These are phyloP conservation scores for Podocnemis expansa DNA, from an alignment of 2,113 vertebrate genomes.

Conservation along the genomic window DNA sequence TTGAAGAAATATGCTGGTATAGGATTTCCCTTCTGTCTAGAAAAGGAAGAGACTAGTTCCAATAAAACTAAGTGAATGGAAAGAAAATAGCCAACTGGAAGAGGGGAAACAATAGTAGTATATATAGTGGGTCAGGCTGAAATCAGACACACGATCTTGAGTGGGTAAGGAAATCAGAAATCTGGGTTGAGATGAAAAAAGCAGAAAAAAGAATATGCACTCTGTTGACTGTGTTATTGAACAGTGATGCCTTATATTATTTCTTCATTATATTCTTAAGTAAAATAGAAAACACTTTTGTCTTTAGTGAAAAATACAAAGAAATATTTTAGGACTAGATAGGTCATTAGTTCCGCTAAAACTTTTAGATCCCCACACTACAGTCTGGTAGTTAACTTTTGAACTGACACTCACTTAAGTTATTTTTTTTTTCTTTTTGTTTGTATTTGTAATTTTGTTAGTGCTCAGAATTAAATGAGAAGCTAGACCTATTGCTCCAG, in stretches of 20 bases:
- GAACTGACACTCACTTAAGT: background rate
- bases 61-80: background rate
- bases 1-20: background rate
- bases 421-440: background rate
- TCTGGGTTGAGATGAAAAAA: background rate
- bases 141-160: background rate
- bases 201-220: background rate
- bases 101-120: background rate
- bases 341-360: too few relatives aligned
- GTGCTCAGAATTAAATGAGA: constrained; percentile 94
- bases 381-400: background rate
- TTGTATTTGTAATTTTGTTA: constrained; percentile 41
- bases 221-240: background rate
- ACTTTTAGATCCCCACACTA: background rate
- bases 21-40: background rate
- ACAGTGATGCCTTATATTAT: background rate
- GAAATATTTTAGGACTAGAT: background rate
- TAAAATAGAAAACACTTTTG: background rate
- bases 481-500: constrained; percentile 92
- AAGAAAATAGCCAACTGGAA: background rate
- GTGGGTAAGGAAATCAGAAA: background rate
- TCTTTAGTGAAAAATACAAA: background rate
- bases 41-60: background rate
- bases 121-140: background rate
- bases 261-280: background rate